Evolutionary conservation across 2,113 vertebrate species (phyloP).

Genomic region (Seriola rivoliana): DNA sequence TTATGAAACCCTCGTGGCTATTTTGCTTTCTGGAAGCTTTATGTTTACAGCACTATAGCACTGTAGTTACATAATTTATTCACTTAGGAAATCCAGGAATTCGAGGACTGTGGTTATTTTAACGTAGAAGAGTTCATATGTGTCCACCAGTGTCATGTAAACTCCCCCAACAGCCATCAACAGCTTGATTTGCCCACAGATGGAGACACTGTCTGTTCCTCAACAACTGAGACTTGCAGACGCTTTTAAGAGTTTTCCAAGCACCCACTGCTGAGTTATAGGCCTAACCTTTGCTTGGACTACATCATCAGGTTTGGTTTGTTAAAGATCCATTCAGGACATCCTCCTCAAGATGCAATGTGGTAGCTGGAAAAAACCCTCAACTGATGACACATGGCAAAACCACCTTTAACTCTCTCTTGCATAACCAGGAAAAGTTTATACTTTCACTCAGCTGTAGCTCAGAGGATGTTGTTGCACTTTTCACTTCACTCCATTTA

Average conservation of each 20-base stretch:
- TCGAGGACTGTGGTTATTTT: background rate
- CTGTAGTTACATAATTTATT: too few relatives aligned
- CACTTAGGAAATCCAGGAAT: too few relatives aligned
- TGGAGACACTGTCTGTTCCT: background rate
- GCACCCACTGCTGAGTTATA: background rate
- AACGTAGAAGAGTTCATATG: background rate
- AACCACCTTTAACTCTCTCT: slow-evolving; percentile 4
- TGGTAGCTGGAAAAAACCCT: slow-evolving; percentile 12
- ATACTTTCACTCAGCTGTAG: background rate
- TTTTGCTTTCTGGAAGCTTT: background rate
- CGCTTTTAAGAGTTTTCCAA: background rate
- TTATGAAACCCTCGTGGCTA: too few relatives aligned
- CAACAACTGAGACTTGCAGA: background rate
- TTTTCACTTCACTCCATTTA: background rate
- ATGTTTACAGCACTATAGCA: too few relatives aligned
- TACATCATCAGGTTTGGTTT: background rate
- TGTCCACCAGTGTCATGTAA: background rate
- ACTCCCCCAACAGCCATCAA: background rate
- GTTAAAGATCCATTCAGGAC: slow-evolving; percentile 7
- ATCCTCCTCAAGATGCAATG: background rate
- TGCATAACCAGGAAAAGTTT: slow-evolving; percentile 15
- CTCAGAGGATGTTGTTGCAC: background rate
- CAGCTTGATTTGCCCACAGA: slow-evolving; percentile 1
- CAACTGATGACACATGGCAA: slow-evolving; percentile 35
- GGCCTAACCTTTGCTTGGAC: slow-evolving; percentile 1